Conservation (phyloP, 2,113 vertebrate genomes). For the Abramis brama region DNA sequence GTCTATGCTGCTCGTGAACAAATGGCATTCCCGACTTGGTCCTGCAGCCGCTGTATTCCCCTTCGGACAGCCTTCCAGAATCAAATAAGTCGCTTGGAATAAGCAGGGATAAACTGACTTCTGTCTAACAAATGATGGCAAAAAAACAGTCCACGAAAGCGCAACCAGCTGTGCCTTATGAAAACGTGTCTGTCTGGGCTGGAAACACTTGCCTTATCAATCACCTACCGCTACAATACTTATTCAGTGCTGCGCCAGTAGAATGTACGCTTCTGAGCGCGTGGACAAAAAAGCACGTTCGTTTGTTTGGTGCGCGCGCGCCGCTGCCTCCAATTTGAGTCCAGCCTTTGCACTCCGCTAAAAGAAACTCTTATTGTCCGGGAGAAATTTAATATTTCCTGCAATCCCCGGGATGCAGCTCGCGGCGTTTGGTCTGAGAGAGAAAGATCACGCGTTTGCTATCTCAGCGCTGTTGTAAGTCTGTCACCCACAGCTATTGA, state of each 20-base stretch:
- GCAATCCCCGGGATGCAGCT: conserved; percentile 19
- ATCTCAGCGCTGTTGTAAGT: conserved; percentile 51
- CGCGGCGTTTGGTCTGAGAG: conserved; percentile 48
- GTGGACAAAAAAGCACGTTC: conserved; percentile 55
- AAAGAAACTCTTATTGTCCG: conserved; percentile 64
- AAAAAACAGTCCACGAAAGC: conserved; percentile 47
- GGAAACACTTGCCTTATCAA: conserved; percentile 63
- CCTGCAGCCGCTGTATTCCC: conserved; percentile 61
- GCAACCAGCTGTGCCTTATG: conserved; percentile 60
- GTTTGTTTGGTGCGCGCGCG: conserved; percentile 50
- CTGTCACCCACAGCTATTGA: conserved; percentile 68
- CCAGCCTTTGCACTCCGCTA: conserved; percentile 43
- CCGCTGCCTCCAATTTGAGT: conserved; percentile 47
- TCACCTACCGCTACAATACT: conserved; percentile 67
- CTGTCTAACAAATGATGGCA: conserved; percentile 49
- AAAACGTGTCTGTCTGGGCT: conserved; percentile 65
- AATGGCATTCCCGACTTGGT: conserved; percentile 72
- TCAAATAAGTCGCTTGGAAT: conserved; percentile 63
- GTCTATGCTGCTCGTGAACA: conserved; percentile 74
- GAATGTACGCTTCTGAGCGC: conserved; percentile 62
- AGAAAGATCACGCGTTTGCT: conserved; percentile 61
- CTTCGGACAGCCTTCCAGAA: conserved; percentile 64
- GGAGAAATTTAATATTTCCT: conserved; percentile 47
- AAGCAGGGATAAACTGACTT: conserved; percentile 52
- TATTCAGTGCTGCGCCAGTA: conserved; percentile 65